These are phyloP conservation scores for Cryptus armator DNA, from an alignment of 2,888 invertebrate genomes.

Conservation along the genomic window DNA sequence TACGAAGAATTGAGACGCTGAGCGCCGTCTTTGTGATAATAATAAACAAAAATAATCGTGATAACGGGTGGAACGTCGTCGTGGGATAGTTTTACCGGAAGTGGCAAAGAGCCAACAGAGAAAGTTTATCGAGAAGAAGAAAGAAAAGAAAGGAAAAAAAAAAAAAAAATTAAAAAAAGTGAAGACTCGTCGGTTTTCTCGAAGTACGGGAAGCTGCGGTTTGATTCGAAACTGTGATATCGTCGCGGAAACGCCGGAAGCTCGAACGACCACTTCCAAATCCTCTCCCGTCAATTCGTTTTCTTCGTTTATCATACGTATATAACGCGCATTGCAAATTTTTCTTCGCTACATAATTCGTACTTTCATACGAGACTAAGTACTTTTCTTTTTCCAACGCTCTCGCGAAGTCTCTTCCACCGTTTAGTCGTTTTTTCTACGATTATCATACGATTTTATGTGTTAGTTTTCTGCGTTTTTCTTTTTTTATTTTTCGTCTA, in stretches of 20 bases:
- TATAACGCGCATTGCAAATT: neutral
- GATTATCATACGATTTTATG: slow-evolving; percentile 20
- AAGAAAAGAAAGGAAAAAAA: slow-evolving; percentile 6
- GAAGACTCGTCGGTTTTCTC: slow-evolving; percentile 17
- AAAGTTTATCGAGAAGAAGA: neutral
- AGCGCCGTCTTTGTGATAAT: slow-evolving; percentile 43
- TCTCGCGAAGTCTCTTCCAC: slow-evolving; percentile 17
- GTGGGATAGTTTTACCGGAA: neutral
- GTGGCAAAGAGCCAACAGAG: neutral
- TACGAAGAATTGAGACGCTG: neutral
- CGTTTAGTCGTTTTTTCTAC: slow-evolving; percentile 45
- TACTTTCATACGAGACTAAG: neutral
- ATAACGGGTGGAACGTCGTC: slow-evolving; percentile 46
- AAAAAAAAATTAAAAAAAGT: slow-evolving; percentile 1
- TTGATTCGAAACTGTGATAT: slow-evolving; percentile 48
- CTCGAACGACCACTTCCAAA: slow-evolving; percentile 45
- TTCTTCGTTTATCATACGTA: neutral
- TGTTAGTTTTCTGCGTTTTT: slow-evolving; percentile 38
- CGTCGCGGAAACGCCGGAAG: slow-evolving; percentile 42
- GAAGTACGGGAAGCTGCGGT: slow-evolving; percentile 2
- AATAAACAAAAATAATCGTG: slow-evolving; percentile 46
- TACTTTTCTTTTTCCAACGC: neutral
- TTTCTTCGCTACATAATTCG: neutral
- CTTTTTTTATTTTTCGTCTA: neutral
- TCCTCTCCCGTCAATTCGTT: neutral